phyloP scores from a whole-genome alignment of 1,140 invertebrate genomes.

The Nasonia vitripennis region DNA sequence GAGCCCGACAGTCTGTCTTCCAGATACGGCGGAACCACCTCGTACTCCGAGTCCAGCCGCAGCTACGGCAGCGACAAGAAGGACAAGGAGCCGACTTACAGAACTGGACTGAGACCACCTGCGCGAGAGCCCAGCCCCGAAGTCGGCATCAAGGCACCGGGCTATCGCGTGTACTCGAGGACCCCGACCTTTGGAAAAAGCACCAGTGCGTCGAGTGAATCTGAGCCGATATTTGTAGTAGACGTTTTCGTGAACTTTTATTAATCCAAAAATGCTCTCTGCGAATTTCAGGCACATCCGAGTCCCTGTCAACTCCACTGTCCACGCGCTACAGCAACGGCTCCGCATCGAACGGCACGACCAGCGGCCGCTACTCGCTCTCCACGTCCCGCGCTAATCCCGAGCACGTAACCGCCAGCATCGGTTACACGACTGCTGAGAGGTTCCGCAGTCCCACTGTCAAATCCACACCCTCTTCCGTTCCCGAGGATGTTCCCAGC shows the following conservation, averaged over 20 bases:
- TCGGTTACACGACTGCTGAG: constrained; percentile 56
- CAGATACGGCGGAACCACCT: constrained; percentile 62
- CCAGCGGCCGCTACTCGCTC: constrained; percentile 51
- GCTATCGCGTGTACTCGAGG: constrained; percentile 62
- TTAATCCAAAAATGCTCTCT: not conserved
- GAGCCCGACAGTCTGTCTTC: constrained; percentile 63
- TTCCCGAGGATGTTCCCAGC: not conserved
- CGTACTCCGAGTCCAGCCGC: constrained; percentile 59
- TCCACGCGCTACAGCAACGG: constrained; percentile 14
- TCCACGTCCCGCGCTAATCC: constrained; percentile 53
- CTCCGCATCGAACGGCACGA: constrained; percentile 13
- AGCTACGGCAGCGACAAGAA: constrained; percentile 66
- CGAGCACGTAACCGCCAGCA: constrained; percentile 54
- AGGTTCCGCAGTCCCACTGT: constrained; percentile 45
- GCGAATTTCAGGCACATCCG: constrained; percentile 10
- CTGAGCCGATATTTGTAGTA: too few species aligned
- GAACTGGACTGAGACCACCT: constrained; percentile 60
- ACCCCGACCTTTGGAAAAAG: constrained; percentile 63
- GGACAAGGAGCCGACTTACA: constrained; percentile 61
- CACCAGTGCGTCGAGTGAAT: constrained; percentile 61
- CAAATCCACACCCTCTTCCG: not conserved
- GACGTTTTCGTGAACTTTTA: too few species aligned
- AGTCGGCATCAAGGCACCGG: constrained; percentile 62
- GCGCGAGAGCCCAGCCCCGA: constrained; percentile 70
- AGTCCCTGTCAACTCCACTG: constrained; percentile 1